These are phyloP conservation scores for Pteropus rufus DNA, from an alignment of 2,797 vertebrate species.

Conservation along the genomic window DNA sequence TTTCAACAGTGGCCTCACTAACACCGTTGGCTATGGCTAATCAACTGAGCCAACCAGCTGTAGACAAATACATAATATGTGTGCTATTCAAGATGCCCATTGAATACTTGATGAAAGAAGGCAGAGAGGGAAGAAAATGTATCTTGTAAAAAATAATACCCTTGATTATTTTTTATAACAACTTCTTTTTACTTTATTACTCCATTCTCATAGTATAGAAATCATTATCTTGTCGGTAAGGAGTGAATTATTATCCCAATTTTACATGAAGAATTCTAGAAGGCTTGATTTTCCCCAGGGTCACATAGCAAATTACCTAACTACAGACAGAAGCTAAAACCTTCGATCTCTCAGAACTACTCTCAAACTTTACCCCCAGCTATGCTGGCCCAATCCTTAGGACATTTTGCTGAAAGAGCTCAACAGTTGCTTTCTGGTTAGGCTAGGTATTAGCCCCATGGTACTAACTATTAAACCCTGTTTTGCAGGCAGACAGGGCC, in stretches of 20 bases:
- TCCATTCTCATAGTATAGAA: not conserved
- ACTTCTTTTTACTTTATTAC: constrained; percentile 9
- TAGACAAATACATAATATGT: not conserved
- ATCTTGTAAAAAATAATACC: not conserved
- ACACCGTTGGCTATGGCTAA: not conserved
- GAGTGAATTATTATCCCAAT: not conserved
- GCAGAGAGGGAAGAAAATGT: not conserved
- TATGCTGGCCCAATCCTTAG: not conserved
- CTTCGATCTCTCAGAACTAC: not conserved
- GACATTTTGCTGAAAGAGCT: not conserved
- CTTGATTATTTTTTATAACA: constrained; percentile 5
- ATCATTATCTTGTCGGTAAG: not conserved
- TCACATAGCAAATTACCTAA: not conserved
- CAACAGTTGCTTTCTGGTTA: not conserved
- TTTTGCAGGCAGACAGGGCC: not conserved
- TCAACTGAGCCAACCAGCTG: not conserved
- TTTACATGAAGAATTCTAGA: constrained; percentile 32
- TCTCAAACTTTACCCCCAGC: not conserved
- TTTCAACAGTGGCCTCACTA: not conserved
- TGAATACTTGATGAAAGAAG: not conserved
- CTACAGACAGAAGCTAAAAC: not conserved
- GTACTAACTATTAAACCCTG: not conserved
- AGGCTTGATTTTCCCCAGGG: not conserved
- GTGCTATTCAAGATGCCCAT: not conserved
- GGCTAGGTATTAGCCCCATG: not conserved